These are phyloP conservation scores for Chaitophorus viminalis DNA, from an alignment of 2,888 invertebrate species.

Conservation along the genomic window DNA sequence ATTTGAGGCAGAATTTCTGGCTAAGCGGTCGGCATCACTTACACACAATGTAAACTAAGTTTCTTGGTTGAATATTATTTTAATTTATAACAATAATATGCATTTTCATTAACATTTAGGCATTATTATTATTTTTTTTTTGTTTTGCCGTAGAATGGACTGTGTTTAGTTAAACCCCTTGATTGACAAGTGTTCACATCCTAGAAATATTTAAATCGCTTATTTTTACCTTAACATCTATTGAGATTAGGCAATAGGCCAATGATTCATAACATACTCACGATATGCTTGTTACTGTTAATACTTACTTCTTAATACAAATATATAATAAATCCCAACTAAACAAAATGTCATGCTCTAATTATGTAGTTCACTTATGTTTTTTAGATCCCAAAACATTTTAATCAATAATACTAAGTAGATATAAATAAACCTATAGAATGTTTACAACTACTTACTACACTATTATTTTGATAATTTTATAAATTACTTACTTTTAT, in stretches of 20 bases:
- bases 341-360: constrained; percentile 43
- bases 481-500: not conserved
- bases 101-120: constrained; percentile 41
- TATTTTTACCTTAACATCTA: constrained; percentile 27
- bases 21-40: constrained; percentile 65
- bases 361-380: constrained; percentile 27
- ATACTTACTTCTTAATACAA: not conserved
- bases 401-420: constrained; percentile 19
- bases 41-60: constrained; percentile 60
- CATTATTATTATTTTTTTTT: constrained; percentile 46
- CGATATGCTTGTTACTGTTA: constrained; percentile 37
- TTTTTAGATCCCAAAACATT: constrained; percentile 14
- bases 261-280: constrained; percentile 40
- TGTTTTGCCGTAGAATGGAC: constrained; percentile 52
- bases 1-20: constrained; percentile 72
- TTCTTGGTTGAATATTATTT: constrained; percentile 26
- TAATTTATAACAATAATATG: constrained; percentile 35
- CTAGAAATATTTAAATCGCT: constrained; percentile 47
- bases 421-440: constrained; percentile 14
- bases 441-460: not conserved
- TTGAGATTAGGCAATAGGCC: constrained; percentile 49
- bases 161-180: constrained; percentile 25
- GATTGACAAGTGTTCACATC: constrained; percentile 39
- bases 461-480: not conserved
- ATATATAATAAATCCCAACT: constrained; percentile 1